Conservation (phyloP, 2,888 invertebrate species). For the Clistopyga incitator region DNA sequence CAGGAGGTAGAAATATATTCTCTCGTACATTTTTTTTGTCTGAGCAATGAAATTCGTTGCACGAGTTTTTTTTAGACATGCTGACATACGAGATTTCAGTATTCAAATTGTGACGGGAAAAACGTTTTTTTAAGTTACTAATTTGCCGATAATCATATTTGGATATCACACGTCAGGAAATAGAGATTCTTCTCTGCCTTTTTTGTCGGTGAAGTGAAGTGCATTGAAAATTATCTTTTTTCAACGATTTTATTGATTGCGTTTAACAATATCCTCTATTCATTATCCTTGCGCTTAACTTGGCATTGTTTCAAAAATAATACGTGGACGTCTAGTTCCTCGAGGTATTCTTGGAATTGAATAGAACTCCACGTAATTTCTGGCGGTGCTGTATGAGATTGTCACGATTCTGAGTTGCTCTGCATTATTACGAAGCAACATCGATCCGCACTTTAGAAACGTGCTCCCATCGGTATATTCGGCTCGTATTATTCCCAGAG, state of each 20-base stretch:
- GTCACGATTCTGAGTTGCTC: conserved; percentile 11
- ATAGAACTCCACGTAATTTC: background rate
- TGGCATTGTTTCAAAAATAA: background rate
- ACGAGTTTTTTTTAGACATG: too few species aligned
- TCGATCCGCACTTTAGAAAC: conserved; percentile 14
- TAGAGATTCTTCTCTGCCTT: too few species aligned
- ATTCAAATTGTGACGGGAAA: too few species aligned
- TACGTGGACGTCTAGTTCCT: background rate
- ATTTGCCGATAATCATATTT: too few species aligned
- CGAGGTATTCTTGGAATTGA: background rate
- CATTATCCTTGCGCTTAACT: background rate
- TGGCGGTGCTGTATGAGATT: background rate
- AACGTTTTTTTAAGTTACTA: too few species aligned
- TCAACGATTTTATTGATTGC: too few species aligned
- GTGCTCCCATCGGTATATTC: conserved; percentile 9
- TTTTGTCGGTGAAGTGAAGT: too few species aligned
- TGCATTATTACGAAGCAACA: conserved; percentile 12
- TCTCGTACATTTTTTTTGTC: background rate
- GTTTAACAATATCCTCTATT: background rate
- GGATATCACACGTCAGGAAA: too few species aligned
- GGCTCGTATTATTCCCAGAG: conserved; percentile 21
- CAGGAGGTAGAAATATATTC: background rate
- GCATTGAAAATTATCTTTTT: too few species aligned
- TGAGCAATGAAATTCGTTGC: background rate
- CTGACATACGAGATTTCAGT: too few species aligned